phyloP scores from a whole-genome alignment of 1,140 invertebrate genomes.

The Harpegnathos saltator region DNA sequence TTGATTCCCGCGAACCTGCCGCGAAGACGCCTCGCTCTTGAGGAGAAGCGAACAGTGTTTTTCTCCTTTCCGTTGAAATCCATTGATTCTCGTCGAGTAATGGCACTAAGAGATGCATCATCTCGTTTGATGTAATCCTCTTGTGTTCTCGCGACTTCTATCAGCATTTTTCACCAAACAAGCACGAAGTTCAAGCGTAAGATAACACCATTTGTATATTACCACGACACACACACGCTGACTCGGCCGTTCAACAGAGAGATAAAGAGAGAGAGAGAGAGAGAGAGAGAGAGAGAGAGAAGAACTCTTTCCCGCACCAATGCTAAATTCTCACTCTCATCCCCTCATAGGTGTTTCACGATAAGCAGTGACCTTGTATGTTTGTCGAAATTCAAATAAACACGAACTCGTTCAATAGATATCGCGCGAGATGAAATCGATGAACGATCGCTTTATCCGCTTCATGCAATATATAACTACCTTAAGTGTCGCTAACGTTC shows the following conservation, averaged over 20 bases:
- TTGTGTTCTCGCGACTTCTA: too few relatives aligned
- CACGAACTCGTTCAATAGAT: conserved; percentile 2
- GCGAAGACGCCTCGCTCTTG: too few relatives aligned
- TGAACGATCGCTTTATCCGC: conserved; percentile 19
- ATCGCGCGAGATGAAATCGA: conserved; percentile 8
- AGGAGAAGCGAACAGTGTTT: too few relatives aligned
- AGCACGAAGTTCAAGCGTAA: too few relatives aligned
- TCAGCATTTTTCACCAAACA: too few relatives aligned
- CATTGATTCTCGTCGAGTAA: not conserved
- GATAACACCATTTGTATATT: too few relatives aligned
- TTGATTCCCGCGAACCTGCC: not conserved
- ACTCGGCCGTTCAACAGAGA: too few relatives aligned
- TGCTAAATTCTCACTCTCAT: too few relatives aligned
- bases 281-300: not conserved
- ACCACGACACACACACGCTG: too few relatives aligned
- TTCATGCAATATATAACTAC: conserved; percentile 42
- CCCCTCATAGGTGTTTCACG: conserved; percentile 7
- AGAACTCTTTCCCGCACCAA: not conserved
- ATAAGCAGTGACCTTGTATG: conserved; percentile 20
- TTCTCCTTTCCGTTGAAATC: too few relatives aligned
- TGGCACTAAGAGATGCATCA: not conserved
- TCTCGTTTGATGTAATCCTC: too few relatives aligned
- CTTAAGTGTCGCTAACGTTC: conserved; percentile 34
- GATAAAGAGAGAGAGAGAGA: too few relatives aligned
- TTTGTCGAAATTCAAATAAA: conserved; percentile 5